Evolutionary conservation across 2,113 vertebrate species (phyloP), one percentile per base, ranked within the genome.

Genomic region (Gallinago undulata): DNA sequence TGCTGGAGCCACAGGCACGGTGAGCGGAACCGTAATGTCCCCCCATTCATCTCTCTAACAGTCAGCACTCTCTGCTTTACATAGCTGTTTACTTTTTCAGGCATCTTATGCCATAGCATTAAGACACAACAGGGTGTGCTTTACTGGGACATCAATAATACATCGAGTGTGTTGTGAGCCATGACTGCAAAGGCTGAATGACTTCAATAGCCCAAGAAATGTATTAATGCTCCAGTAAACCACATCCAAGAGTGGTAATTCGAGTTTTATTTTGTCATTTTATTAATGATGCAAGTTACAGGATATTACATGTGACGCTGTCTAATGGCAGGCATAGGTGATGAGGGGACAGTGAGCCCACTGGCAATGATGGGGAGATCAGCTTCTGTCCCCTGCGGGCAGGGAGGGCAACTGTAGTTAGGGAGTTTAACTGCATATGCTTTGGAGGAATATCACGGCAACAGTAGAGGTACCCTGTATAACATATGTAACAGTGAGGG

Each of bases 101-200:
- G 85, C 94, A 96, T 91, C 75, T 95, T 76, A 72, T 92, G 83
- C 92, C 80, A 51, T 25, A 90, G 95, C 94, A 97, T 98, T 97
- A 97, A 97, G 95, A 89, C 97, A 97, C 97, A 97, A 97, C 90
- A 95, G 97, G 97, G 96, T 95, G 90, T 94, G 85, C 95, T 97
- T 98, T 95, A 92, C 92, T 94, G 96, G 94, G 93, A 89, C 96
- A 96, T 98, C 97, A 97, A 98, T 97, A 98, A 97, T 97, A 89
- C 97, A 97, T 96, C 11, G 92, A 87, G 93, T 95, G 96, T 30
- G 70, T 97, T 97, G 96, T 90, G 96, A 97, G 94, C 93, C 94
- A 94, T 95, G 98, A 97, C 94, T 97, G 97, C 92, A 89, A 97
- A 98, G 94, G 92, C 96, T 98, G 89, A 95, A 87, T 95, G 95